These are phyloP conservation scores for Psittacara wagleri DNA, from an alignment of 2,113 vertebrate genomes.

Conservation along the genomic window DNA sequence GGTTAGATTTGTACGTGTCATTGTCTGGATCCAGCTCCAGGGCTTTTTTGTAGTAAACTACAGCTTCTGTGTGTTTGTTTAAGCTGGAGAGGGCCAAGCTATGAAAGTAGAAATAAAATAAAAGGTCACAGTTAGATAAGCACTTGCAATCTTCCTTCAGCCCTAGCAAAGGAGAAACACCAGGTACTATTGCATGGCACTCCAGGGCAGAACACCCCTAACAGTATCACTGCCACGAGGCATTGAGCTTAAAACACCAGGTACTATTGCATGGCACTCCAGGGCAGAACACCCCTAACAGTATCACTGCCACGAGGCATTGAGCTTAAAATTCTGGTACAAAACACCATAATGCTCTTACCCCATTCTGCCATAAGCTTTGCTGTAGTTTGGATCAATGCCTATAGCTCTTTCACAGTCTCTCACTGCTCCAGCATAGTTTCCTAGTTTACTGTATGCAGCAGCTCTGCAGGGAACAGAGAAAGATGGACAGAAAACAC, in stretches of 20 bases:
- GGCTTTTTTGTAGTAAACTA: conserved; percentile 89
- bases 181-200: accelerated
- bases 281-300: neutral
- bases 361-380: conserved; percentile 98
- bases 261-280: accelerated
- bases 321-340: neutral
- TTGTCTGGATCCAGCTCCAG: conserved; percentile 96
- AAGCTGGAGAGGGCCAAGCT: conserved; percentile 93
- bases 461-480: conserved; percentile 81
- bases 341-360: conserved; percentile 24
- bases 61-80: conserved; percentile 91
- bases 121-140: neutral
- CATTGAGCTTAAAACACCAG: accelerated
- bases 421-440: conserved; percentile 90
- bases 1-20: conserved; percentile 91
- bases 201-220: neutral
- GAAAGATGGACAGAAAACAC: neutral
- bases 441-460: conserved; percentile 93
- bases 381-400: conserved; percentile 95
- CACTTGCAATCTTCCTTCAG: neutral
- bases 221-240: accelerated
- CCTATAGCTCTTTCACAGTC: conserved; percentile 93
- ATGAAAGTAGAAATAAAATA: neutral
- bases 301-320: accelerated
- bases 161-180: neutral